Evolutionary conservation across 2,888 invertebrate species (phyloP), one percentile per base, ranked within the genome.

Genomic region (Xylota sylvarum): DNA sequence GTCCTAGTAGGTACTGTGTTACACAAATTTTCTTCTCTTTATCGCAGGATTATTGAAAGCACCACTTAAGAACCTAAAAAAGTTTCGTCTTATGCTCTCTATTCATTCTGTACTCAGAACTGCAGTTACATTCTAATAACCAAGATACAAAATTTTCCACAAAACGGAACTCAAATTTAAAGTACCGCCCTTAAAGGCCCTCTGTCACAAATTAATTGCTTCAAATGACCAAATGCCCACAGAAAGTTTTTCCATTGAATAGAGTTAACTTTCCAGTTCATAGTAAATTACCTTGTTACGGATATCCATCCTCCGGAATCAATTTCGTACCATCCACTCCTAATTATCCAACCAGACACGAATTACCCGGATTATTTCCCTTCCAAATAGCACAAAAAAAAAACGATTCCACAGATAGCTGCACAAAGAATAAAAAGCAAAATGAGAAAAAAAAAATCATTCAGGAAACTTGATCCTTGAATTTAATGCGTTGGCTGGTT

Each of bases 381-480:
- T 19, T 17, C 69, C 37, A 46, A 58, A 56, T 17, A 17, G 46
- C 27, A 74, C 46, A 62, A 17, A 62, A 67, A n/a, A 52, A 19
- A 50, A 64, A 23, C 56, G 40, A 17, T 5, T 14, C 14, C 19
- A 40, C 9, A 30, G 52, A 78, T 35, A 30, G 52, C 70, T 35
- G 35, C 46, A 32, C 27, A n/a, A 52, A 62, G n/a, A 40, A 56
- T 58, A 37, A 43, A 77, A 40, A 67, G 37, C 19, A 43, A 64
- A 70, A 70, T 30, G 6, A 55, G 17, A 62, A 17, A 23, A 67
- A 65, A 65, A 69, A 50, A 50, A n/a, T 43, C 62, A 80, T 62
- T 62, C 77, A 72, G 32, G 86, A 82, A 86, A 86, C 86, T 86
- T 86, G 82, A 86, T 86, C 86, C 86, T 82, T 82, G 40, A 74